phyloP scores from a whole-genome alignment of 2,797 vertebrate species.

The Rhynchonycteris naso region DNA sequence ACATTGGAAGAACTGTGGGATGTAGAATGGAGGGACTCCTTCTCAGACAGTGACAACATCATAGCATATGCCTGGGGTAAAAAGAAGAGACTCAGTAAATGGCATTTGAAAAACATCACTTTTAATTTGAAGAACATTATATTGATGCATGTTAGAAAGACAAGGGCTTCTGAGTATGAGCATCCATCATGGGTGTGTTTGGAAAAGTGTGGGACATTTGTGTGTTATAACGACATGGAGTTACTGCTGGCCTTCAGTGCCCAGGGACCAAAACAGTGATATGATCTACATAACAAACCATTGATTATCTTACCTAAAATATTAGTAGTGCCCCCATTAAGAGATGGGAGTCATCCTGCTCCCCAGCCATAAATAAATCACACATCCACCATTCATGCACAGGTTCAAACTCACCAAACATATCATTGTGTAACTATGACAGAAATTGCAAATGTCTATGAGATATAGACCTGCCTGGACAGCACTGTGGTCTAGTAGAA shows the following conservation, averaged over 20 bases:
- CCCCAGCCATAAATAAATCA: neutral
- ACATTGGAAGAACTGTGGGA: conserved; percentile 93
- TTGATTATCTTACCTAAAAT: neutral
- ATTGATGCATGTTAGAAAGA: neutral
- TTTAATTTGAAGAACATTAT: neutral
- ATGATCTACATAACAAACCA: neutral
- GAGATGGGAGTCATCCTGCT: neutral
- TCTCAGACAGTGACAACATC: conserved; percentile 99
- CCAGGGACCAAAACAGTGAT: neutral
- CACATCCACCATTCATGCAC: neutral
- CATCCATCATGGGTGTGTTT: neutral
- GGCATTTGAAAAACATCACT: neutral
- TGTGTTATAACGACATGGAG: neutral
- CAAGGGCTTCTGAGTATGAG: neutral
- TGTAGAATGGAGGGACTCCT: conserved; percentile 94
- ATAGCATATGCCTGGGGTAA: conserved; percentile 94
- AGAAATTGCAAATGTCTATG: neutral
- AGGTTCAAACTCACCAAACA: neutral
- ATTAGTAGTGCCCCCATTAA: neutral
- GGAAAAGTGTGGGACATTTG: neutral
- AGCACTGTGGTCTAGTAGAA: neutral
- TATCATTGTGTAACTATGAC: neutral
- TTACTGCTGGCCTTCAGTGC: neutral
- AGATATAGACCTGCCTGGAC: neutral
- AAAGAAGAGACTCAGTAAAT: conserved; percentile 66